Conservation (phyloP, 2,797 vertebrate genomes). For the Characodon lateralis region DNA sequence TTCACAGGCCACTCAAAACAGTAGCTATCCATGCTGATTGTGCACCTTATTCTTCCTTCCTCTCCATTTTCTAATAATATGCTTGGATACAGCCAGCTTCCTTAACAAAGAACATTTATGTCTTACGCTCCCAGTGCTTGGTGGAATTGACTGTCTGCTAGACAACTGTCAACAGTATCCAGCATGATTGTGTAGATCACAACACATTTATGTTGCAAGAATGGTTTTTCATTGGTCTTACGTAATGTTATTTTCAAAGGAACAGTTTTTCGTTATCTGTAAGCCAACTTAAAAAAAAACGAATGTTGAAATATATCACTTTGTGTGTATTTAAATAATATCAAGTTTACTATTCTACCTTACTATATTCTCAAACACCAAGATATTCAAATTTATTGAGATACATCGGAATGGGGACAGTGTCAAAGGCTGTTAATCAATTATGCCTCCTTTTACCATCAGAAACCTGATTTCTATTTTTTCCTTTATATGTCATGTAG, state of each 20-base stretch:
- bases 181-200: background rate
- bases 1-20: background rate
- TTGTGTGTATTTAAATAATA: background rate
- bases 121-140: background rate
- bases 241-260: background rate
- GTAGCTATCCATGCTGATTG: background rate
- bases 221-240: background rate
- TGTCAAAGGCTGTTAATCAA: background rate
- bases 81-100: background rate
- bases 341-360: background rate
- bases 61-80: background rate
- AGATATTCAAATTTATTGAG: background rate
- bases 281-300: background rate
- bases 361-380: background rate
- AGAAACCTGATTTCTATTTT: too few species aligned
- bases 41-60: background rate
- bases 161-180: background rate
- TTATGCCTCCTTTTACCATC: background rate
- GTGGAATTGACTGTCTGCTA: background rate
- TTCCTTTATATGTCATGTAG: background rate
- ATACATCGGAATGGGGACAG: background rate
- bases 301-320: background rate
- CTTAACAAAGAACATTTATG: background rate
- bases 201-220: background rate
- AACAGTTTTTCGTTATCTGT: background rate